Percentiles rank a stretch among this genome's conserved stretches.
phyloP scores from a whole-genome alignment of 1,140 invertebrate species.

The Ceratina australensis region DNA sequence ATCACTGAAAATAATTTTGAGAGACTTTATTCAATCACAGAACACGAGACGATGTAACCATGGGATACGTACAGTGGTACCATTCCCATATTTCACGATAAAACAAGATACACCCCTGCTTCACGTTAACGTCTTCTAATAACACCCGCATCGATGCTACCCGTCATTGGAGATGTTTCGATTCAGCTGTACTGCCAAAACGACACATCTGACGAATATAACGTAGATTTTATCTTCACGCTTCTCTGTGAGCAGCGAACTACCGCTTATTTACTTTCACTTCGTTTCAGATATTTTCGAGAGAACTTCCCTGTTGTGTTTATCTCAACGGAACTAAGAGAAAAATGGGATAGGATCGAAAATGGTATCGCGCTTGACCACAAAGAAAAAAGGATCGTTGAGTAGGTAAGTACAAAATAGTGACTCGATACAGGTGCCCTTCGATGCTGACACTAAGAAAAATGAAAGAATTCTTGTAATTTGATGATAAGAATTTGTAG shows the following conservation, averaged over 20 bases:
- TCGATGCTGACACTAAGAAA: too few species aligned
- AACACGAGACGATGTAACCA: too few species aligned
- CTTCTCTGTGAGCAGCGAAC: conserved; percentile 1
- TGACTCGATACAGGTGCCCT: too few species aligned
- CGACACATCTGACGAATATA: conserved; percentile 32
- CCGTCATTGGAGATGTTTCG: conserved; percentile 60
- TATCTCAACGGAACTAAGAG: too few species aligned
- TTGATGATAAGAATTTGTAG: too few species aligned
- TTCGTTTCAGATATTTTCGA: background rate
- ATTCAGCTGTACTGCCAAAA: conserved; percentile 25
- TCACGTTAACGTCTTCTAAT: conserved; percentile 41
- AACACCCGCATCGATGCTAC: conserved; percentile 65
- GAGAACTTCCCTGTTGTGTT: too few species aligned
- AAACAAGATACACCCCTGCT: conserved; percentile 35
- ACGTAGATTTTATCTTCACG: conserved; percentile 49
- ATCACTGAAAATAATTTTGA: background rate
- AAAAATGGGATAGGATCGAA: too few species aligned
- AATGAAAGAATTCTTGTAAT: too few species aligned
- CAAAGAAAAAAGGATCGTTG: too few species aligned
- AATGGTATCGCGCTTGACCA: too few species aligned
- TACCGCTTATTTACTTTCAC: background rate
- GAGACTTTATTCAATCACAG: too few species aligned
- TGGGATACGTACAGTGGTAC: background rate
- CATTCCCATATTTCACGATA: conserved; percentile 11
- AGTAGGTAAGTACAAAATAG: too few species aligned